Percentiles rank a stretch among this genome's conserved stretches.
Evolutionary conservation across 2,797 vertebrate species (phyloP).

Genomic region (Enteromius fasciolatus): DNA sequence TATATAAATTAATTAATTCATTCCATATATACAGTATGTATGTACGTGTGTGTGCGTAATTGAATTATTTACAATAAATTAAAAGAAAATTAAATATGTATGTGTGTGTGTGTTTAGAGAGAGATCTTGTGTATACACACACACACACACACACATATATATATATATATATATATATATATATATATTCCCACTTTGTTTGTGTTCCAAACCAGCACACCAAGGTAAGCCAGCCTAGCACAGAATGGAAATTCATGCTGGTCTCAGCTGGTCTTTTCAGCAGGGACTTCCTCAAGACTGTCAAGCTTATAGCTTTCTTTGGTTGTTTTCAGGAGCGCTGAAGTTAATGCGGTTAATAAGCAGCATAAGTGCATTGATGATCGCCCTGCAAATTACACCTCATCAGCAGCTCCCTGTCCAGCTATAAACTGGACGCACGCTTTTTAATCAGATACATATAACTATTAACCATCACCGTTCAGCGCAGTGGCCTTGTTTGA

Average conservation of each 20-base stretch:
- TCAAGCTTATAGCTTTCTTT: slow-evolving; percentile 11
- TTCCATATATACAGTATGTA: too few relatives aligned
- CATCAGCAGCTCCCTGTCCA: slow-evolving; percentile 47
- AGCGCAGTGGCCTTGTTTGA: slow-evolving; percentile 23
- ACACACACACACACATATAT: too few relatives aligned
- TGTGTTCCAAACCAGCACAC: not conserved
- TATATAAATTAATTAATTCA: too few relatives aligned
- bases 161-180: not conserved
- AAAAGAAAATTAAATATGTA: too few relatives aligned
- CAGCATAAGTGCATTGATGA: slow-evolving; percentile 43
- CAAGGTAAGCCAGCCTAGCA: not conserved
- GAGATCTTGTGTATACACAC: too few relatives aligned
- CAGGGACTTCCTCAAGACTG: slow-evolving; percentile 14
- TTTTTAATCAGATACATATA: slow-evolving; percentile 33
- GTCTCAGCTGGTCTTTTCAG: slow-evolving; percentile 18
- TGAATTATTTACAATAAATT: too few relatives aligned
- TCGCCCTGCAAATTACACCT: slow-evolving; percentile 45
- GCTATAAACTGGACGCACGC: slow-evolving; percentile 42
- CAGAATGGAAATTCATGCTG: slow-evolving; percentile 25
- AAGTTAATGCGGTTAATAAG: slow-evolving; percentile 46
- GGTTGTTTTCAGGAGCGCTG: slow-evolving; percentile 28
- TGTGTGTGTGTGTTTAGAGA: too few relatives aligned
- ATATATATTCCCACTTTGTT: not conserved
- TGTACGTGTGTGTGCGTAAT: too few relatives aligned
- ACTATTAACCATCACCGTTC: slow-evolving; percentile 34